Conservation (phyloP, 2,797 vertebrate genomes). For the Pygocentrus nattereri region DNA sequence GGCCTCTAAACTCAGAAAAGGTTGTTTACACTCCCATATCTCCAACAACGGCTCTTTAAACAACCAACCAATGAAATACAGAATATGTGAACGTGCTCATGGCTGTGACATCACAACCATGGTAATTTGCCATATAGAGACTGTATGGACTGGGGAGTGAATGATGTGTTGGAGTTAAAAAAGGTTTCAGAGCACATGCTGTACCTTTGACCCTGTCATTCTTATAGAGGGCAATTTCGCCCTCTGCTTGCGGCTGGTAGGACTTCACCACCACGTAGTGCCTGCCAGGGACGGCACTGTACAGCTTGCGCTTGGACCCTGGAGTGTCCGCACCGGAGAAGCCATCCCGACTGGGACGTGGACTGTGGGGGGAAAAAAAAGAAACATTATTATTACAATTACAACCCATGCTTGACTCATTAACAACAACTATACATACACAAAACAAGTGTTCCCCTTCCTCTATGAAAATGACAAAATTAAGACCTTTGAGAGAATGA, state of each 20-base stretch:
- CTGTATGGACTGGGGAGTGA: too few species aligned
- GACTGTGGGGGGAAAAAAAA: constrained; percentile 57
- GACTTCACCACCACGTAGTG: constrained; percentile 87
- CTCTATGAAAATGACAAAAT: background rate
- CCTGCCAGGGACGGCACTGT: constrained; percentile 87
- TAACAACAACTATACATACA: background rate
- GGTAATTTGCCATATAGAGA: too few species aligned
- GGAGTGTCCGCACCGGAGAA: constrained; percentile 76
- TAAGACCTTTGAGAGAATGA: background rate
- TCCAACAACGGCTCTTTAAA: too few species aligned
- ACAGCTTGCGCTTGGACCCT: constrained; percentile 85
- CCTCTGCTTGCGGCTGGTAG: constrained; percentile 89
- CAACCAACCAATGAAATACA: too few species aligned
- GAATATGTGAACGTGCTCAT: too few species aligned
- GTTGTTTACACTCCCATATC: too few species aligned
- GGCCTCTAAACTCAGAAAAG: too few species aligned
- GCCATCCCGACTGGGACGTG: constrained; percentile 70
- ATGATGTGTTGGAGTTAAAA: too few species aligned
- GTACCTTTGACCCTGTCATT: constrained; percentile 90
- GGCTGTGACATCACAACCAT: too few species aligned
- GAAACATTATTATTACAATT: background rate
- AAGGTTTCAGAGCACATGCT: too few species aligned
- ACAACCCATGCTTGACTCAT: background rate
- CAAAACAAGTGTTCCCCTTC: background rate
- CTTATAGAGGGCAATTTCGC: constrained; percentile 88